These are phyloP conservation scores for Styela plicata DNA, from an alignment of 23 tunicate genomes.

Conservation along the genomic window DNA sequence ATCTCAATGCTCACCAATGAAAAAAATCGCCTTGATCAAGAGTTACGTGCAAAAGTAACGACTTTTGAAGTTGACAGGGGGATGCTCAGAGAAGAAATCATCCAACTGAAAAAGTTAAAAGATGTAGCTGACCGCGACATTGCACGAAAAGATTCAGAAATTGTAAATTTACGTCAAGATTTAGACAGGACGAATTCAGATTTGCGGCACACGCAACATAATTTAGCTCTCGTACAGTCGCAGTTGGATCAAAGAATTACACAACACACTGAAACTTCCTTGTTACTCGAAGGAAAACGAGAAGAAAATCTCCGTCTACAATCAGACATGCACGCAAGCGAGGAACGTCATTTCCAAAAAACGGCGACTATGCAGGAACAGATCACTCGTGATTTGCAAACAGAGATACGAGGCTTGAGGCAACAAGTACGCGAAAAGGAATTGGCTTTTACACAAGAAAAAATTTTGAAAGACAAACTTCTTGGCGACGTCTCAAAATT, in stretches of 20 bases:
- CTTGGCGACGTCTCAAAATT: conserved; percentile 63
- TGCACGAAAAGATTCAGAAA: conserved; percentile 69
- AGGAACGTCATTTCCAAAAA: conserved; percentile 68
- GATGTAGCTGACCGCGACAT: conserved; percentile 89
- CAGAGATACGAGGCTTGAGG: conserved; percentile 64
- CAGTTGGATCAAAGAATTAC: conserved; percentile 70
- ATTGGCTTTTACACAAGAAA: conserved; percentile 59
- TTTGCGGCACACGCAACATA: conserved; percentile 75
- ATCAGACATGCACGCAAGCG: conserved; percentile 78
- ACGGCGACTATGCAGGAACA: conserved; percentile 86
- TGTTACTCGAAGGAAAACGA: conserved; percentile 76
- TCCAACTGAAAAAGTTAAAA: conserved; percentile 76
- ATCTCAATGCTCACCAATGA: conserved; percentile 90
- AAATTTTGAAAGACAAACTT: conserved; percentile 72
- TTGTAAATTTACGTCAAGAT: conserved; percentile 60
- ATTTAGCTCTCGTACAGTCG: conserved; percentile 51
- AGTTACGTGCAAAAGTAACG: conserved; percentile 40
- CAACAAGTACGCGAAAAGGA: conserved; percentile 78
- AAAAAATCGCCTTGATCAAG: conserved; percentile 43
- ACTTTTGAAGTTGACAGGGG: conserved; percentile 27
- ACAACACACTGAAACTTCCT: conserved; percentile 70
- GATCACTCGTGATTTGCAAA: conserved; percentile 68
- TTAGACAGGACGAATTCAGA: conserved; percentile 61
- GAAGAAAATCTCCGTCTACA: conserved; percentile 71
- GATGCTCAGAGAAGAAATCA: conserved; percentile 44